Evolutionary conservation across 2,888 invertebrate genomes (phyloP), one percentile per base, ranked within the genome.

Genomic region (Chelonus formosanus): DNA sequence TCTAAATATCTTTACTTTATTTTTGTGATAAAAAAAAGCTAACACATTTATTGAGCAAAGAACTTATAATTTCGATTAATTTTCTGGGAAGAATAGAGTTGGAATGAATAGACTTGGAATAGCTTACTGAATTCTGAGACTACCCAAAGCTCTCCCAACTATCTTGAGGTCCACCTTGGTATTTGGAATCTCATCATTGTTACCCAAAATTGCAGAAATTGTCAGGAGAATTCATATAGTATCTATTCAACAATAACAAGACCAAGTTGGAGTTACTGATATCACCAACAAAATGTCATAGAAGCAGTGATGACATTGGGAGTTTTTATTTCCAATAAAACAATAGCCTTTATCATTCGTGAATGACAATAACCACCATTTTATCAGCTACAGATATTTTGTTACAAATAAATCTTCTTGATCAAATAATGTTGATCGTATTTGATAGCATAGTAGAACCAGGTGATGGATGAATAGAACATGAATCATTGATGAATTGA

Each of bases 121-220:
- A 45, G 45, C n/a, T 7, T 34, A 31, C 35, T 59, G 44, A 53
- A 53, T 64, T 53, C 45, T 35, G n/a, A 3, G 53, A 35, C 45
- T 32, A 45, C 52, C 20, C 44, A 44, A 31, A 50, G 57, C 10
- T 45, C 54, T 34, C 52, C 48, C 44, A 55, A 36, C 20, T 55
- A 47, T 36, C 44, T 32, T 32, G 35, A 44, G 47, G 55, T 58
- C 48, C 40, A 54, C 53, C 52, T 48, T 57, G 60, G 62, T 60
- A 64, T 63, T 63, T 48, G 43, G 68, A 71, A 67, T 48, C 70
- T 64, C 70, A 70, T 69, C 66, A 71, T 71, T 70, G 71, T 70
- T 67, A 58, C 64, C 54, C 40, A 67, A 63, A 71, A 71, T 71
- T 66, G 65, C 47, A 45, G 63, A 60, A 70, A 70, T 67, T 65